phyloP scores from a whole-genome alignment of 30 jellyfish, hydroid and myxozoan genomes.

The Chironex yamaguchii region DNA sequence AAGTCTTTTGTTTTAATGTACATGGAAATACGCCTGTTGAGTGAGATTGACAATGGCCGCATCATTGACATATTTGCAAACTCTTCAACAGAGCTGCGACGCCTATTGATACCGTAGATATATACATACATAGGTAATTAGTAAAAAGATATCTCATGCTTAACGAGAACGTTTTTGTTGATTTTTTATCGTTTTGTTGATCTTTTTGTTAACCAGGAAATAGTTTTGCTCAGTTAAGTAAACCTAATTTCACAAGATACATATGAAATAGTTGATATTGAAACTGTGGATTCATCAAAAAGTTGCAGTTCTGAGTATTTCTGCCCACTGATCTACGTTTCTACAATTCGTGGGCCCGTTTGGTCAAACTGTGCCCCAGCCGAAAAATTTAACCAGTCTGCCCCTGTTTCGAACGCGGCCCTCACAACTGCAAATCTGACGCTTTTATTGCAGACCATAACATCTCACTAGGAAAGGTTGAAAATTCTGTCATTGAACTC shows the following conservation, averaged over 20 bases:
- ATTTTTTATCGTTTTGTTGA: neutral
- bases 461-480: too few relatives aligned
- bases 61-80: neutral
- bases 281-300: neutral
- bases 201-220: slow-evolving; percentile 6
- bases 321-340: too few relatives aligned
- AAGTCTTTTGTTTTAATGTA: neutral
- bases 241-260: neutral
- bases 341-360: slow-evolving; percentile 11
- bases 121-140: neutral
- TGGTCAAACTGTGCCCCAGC: slow-evolving; percentile 17
- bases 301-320: too few relatives aligned
- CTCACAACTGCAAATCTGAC: too few relatives aligned
- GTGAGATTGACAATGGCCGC: neutral
- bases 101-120: neutral
- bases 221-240: neutral
- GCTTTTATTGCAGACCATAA: too few relatives aligned
- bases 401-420: too few relatives aligned
- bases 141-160: neutral
- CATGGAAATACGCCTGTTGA: slow-evolving; percentile 6
- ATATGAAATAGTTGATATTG: neutral
- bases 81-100: slow-evolving; percentile 17
- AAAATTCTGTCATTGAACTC: too few relatives aligned
- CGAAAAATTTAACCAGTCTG: slow-evolving; percentile 10
- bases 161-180: too few relatives aligned